phyloP scores from a whole-genome alignment of 2,113 vertebrate species.

The Cyprinus carpio region DNA sequence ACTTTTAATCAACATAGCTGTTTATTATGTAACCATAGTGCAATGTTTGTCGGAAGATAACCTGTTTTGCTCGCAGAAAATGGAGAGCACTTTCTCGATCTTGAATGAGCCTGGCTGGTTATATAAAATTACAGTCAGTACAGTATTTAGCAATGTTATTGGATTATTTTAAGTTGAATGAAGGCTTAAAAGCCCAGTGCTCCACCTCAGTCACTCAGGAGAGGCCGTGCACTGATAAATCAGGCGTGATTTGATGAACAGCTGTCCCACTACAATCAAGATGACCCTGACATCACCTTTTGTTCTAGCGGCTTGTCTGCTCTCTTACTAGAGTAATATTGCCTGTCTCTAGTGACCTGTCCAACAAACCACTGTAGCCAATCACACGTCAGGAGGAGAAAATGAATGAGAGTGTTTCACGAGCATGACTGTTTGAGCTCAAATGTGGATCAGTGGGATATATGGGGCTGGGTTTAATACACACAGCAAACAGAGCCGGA shows the following conservation, averaged over 20 bases:
- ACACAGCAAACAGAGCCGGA: background rate
- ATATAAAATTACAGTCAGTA: too few relatives aligned
- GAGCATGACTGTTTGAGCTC: conserved; percentile 16
- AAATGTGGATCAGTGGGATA: conserved; percentile 17
- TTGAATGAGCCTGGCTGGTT: too few relatives aligned
- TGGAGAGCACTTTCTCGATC: background rate
- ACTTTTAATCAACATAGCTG: background rate
- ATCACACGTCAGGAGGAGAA: background rate
- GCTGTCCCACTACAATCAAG: conserved; percentile 22
- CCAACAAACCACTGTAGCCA: conserved; percentile 9
- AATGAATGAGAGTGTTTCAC: conserved; percentile 21
- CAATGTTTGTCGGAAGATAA: background rate
- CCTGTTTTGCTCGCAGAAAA: background rate
- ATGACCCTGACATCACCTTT: conserved; percentile 29
- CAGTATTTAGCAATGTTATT: background rate
- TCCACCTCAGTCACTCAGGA: background rate
- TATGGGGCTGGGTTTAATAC: background rate
- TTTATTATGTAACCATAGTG: background rate
- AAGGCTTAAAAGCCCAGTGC: conserved; percentile 1
- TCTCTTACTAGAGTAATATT: background rate
- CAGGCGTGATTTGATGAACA: conserved; percentile 21
- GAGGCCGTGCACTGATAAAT: background rate
- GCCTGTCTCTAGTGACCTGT: conserved; percentile 22
- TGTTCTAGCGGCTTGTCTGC: conserved; percentile 16
- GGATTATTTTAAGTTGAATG: background rate